phyloP scores from a whole-genome alignment of 2,113 vertebrate species.

The Dicaeum eximium region DNA sequence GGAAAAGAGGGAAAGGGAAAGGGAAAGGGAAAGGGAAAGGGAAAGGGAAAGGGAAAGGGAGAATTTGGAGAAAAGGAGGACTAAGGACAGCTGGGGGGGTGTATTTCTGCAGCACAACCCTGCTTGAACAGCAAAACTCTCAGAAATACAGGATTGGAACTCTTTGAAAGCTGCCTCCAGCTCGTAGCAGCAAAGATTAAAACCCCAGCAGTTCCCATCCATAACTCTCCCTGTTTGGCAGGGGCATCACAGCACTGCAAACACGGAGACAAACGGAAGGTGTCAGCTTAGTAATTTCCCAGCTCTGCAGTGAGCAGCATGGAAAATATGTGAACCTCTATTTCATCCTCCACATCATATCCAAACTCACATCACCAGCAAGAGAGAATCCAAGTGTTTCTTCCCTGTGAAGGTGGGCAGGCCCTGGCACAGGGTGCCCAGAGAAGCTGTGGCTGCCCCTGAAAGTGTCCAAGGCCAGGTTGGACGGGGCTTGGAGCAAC shows the following conservation, averaged over 20 bases:
- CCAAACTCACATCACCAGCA: background rate
- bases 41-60: fast-evolving
- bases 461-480: background rate
- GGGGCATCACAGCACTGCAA: constrained; percentile 7
- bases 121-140: background rate
- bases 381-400: background rate
- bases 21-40: too few relatives aligned
- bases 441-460: background rate
- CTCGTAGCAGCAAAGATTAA: background rate
- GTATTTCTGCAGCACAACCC: background rate
- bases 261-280: constrained; percentile 28
- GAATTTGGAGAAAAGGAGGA: background rate
- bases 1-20: too few relatives aligned
- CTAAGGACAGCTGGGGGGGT: background rate
- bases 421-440: background rate
- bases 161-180: background rate
- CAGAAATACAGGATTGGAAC: background rate
- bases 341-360: constrained; percentile 21
- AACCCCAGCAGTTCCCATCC: background rate
- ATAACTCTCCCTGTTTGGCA: constrained; percentile 28
- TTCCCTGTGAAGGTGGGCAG: background rate
- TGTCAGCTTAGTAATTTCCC: constrained; percentile 48
- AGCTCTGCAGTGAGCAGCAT: constrained; percentile 14
- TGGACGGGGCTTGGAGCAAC: fast-evolving
- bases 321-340: background rate